These are phyloP conservation scores for Rhamnusium bicolor DNA, from an alignment of 2,888 invertebrate species.

Conservation along the genomic window DNA sequence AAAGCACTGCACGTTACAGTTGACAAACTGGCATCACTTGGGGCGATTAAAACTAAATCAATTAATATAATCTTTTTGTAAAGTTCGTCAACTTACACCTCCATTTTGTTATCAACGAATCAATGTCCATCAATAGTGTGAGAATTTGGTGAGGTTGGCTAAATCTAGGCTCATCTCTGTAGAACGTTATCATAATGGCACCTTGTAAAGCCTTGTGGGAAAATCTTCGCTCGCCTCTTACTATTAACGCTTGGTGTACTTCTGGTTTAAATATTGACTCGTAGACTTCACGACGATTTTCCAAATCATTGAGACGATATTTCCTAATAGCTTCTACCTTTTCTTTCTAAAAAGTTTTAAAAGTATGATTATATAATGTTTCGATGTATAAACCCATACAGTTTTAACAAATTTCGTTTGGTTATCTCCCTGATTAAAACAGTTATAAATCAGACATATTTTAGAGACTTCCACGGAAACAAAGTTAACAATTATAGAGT, in stretches of 20 bases:
- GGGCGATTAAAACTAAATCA: too few relatives aligned
- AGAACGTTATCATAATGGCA: conserved; percentile 98
- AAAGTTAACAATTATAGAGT: too few relatives aligned
- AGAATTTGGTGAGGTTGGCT: conserved; percentile 98
- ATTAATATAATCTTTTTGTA: background rate
- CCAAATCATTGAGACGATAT: conserved; percentile 82
- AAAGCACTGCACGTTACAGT: too few relatives aligned
- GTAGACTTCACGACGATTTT: conserved; percentile 88
- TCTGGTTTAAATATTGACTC: conserved; percentile 90
- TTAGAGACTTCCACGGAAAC: too few relatives aligned
- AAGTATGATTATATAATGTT: too few relatives aligned
- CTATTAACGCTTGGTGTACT: conserved; percentile 87
- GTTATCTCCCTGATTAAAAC: too few relatives aligned
- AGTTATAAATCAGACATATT: too few relatives aligned
- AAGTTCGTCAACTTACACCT: conserved; percentile 83
- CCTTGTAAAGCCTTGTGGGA: conserved; percentile 93
- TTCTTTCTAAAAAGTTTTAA: conserved; percentile 60
- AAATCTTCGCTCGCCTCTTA: conserved; percentile 90
- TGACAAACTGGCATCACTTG: too few relatives aligned
- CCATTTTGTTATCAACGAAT: conserved; percentile 99
- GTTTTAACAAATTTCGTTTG: too few relatives aligned
- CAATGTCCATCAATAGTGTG: conserved; percentile 96
- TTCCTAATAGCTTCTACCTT: conserved; percentile 69
- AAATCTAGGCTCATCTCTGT: conserved; percentile 97
- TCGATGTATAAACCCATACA: too few relatives aligned